phyloP scores from a whole-genome alignment of 2,888 invertebrate genomes.

The Heliconius ismenius region DNA sequence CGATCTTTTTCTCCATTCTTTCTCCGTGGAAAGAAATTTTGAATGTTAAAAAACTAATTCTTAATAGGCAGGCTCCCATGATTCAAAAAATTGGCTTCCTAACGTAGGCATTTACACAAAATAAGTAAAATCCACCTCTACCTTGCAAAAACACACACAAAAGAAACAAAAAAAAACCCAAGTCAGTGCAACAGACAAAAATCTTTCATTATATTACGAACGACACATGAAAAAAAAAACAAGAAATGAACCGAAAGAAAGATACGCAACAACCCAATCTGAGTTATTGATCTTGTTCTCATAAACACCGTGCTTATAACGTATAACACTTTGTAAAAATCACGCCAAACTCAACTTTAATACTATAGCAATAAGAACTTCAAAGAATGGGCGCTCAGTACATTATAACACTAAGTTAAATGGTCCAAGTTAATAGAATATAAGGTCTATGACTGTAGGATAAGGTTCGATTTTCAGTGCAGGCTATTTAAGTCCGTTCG shows the following conservation, averaged over 20 bases:
- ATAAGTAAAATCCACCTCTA: background rate
- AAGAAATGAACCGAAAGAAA: constrained; percentile 49
- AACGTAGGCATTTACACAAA: background rate
- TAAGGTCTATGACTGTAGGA: constrained; percentile 43
- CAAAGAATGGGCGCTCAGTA: constrained; percentile 31
- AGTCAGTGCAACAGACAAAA: background rate
- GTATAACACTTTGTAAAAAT: constrained; percentile 26
- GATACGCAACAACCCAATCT: constrained; percentile 62
- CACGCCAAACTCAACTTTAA: constrained; percentile 46
- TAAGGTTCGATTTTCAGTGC: constrained; percentile 52
- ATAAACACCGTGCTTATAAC: constrained; percentile 42
- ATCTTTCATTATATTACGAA: constrained; percentile 5
- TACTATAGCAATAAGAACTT: constrained; percentile 30
- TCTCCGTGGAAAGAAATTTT: no score
- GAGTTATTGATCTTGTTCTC: constrained; percentile 62
- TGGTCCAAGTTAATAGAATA: constrained; percentile 39
- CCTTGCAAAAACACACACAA: background rate
- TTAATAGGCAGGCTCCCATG: no score
- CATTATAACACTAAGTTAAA: constrained; percentile 30
- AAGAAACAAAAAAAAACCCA: background rate
- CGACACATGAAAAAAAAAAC: constrained; percentile 13
- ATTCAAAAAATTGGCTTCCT: no score
- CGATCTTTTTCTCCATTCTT: no score
- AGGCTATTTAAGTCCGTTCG: constrained; percentile 40
- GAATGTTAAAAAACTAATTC: no score